Base-by-base conservation (phyloP, 2,113 vertebrate species). In the Arvicanthis niloticus region DNA sequence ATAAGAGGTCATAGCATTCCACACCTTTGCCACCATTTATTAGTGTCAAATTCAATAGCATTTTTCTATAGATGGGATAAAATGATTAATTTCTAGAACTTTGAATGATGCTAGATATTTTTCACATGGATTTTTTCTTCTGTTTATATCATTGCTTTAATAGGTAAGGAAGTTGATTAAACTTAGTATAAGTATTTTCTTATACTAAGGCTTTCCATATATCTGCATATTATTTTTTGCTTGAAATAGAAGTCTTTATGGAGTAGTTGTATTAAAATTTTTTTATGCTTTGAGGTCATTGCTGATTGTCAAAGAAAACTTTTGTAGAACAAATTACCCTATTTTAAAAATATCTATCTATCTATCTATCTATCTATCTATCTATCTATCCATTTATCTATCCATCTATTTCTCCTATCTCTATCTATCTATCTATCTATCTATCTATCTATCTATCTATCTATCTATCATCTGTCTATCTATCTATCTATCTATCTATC, bases 201-300 rank as follows among this genome's bases (percentile, higher is more conserved):
- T 82, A 78, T 76, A 68, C 8, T 45, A 15, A 40, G 24, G 2
- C 45, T 91, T 70, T 68, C 3, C 16, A 67, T 67, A 12, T 60
- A 80, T 10, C 53, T 10, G 3, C 12, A 53, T 24, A 29, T 96
- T 53, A 3, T 31, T 84, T 76, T 86, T 95, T 97, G 72, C 40
- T 94, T 77, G 26, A 72, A 96, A 53, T 42, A 70, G n/a, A 93
- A 40, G 34, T 26, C 24, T 40, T 91, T 94, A 31, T 89, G 48
- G 40, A 77, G 6, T 65, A 53, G 67, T n/a, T 12, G 17, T 89
- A n/a, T 82, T 45, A 65, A 72, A 73, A 73, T 87, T 94, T 96
- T 93, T 34, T 73, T 73, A 53, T 60, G 24, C 19, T 89, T 93
- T 34, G 0, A 93, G 12, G 48, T 94, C 5, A 73, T 92, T 91